These are phyloP conservation scores for Fregata magnificens DNA, from an alignment of 2,113 vertebrate species.

Conservation along the genomic window DNA sequence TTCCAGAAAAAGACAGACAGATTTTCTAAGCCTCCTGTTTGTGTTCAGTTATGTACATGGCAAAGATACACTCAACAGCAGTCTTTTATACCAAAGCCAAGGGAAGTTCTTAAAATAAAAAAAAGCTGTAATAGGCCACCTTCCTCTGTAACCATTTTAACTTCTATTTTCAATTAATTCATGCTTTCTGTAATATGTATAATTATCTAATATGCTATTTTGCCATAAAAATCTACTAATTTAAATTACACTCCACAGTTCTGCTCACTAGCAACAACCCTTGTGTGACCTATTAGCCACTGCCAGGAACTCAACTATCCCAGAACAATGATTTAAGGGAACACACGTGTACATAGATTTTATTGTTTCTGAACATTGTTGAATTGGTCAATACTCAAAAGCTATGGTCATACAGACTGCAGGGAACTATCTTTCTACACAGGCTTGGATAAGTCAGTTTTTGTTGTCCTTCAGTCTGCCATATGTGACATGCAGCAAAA, in stretches of 20 bases:
- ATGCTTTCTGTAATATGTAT: background rate
- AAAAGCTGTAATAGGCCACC: background rate
- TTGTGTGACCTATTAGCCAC: background rate
- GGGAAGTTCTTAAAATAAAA: too few species aligned
- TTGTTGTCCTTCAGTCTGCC: background rate
- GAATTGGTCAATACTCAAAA: background rate
- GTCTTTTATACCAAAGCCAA: background rate
- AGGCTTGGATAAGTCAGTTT: background rate
- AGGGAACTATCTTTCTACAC: background rate
- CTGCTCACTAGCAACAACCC: background rate
- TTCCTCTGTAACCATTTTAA: background rate
- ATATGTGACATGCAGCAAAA: background rate
- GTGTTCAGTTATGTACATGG: background rate
- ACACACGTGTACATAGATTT: rapidly evolving
- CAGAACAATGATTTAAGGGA: background rate
- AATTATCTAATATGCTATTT: background rate
- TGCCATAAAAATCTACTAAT: background rate
- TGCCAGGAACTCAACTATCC: background rate
- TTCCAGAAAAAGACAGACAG: background rate
- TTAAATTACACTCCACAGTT: background rate
- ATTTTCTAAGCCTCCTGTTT: background rate
- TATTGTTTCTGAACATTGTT: background rate
- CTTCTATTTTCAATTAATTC: background rate
- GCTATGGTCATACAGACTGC: background rate
- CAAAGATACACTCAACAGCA: background rate